Conservation (phyloP, 2,888 invertebrate species). For the Epirrhoe alternata region DNA sequence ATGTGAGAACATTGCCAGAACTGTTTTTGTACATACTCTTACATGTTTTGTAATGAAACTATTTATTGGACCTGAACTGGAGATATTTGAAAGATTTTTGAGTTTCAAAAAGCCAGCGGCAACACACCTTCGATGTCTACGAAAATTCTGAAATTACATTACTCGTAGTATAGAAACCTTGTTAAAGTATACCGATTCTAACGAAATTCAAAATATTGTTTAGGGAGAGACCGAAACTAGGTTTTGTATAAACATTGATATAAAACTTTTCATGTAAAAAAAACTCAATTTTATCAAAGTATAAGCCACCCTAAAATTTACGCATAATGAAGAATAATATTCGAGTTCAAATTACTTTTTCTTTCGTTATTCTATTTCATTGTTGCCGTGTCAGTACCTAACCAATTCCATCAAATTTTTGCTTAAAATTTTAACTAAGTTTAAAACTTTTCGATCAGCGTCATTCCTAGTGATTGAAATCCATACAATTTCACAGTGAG, state of each 20-base stretch:
- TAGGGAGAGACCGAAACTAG: constrained; percentile 7
- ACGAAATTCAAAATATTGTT: constrained; percentile 23
- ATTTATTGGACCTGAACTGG: background rate
- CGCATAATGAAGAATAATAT: constrained; percentile 13
- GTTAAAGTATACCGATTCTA: constrained; percentile 10
- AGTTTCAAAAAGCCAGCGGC: constrained; percentile 12
- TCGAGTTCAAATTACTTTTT: constrained; percentile 22
- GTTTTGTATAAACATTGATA: constrained; percentile 11
- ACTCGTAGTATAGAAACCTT: constrained; percentile 34
- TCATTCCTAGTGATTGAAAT: constrained; percentile 55
- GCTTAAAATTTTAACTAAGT: constrained; percentile 48
- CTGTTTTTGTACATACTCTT: constrained; percentile 7
- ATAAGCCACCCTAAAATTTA: constrained; percentile 1
- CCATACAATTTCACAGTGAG: constrained; percentile 62
- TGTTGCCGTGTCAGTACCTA: constrained; percentile 19
- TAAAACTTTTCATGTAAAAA: constrained; percentile 6
- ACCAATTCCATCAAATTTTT: constrained; percentile 34
- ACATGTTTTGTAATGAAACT: background rate
- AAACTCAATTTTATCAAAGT: background rate
- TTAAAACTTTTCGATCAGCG: constrained; percentile 48
- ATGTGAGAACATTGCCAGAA: constrained; percentile 27
- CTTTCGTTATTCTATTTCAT: constrained; percentile 20
- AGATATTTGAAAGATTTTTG: constrained; percentile 18
- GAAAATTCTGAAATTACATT: constrained; percentile 32
- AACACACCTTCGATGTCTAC: constrained; percentile 16